phyloP scores from a whole-genome alignment of 1,140 invertebrate species.

The Holcopasites calliopsidis region DNA sequence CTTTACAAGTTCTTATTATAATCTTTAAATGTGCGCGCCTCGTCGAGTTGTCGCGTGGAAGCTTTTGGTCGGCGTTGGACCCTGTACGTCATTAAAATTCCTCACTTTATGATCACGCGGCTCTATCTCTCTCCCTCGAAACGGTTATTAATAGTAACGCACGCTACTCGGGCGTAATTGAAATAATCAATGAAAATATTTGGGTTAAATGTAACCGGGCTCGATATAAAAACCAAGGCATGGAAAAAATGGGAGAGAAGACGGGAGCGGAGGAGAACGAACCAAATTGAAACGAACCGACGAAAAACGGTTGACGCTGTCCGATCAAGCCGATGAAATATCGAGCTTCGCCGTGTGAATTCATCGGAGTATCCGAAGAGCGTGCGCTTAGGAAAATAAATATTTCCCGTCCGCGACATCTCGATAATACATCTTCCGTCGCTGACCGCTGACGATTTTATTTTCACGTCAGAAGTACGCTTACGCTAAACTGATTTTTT shows the following conservation, averaged over 20 bases:
- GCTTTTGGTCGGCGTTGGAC: neutral
- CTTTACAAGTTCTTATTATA: constrained; percentile 28
- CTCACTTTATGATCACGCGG: constrained; percentile 30
- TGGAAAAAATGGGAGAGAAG: neutral
- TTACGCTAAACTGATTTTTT: too few species aligned
- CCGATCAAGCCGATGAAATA: constrained; percentile 9
- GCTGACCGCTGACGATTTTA: neutral
- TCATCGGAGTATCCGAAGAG: constrained; percentile 1
- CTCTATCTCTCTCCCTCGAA: constrained; percentile 26
- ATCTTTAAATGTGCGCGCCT: constrained; percentile 14
- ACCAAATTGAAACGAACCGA: constrained; percentile 19
- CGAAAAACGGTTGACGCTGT: neutral
- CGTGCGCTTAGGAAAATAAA: neutral
- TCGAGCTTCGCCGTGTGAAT: neutral
- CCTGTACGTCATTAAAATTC: constrained; percentile 36
- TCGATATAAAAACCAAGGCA: neutral
- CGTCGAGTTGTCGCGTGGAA: constrained; percentile 2
- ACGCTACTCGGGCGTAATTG: constrained; percentile 19
- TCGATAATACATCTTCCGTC: constrained; percentile 9
- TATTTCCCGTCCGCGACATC: neutral
- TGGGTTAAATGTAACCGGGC: constrained; percentile 15
- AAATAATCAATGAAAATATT: constrained; percentile 45
- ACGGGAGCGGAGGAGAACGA: neutral
- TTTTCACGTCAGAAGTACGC: neutral
- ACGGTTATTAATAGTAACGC: constrained; percentile 36